Evolutionary conservation across 2,888 invertebrate species (phyloP), one percentile per base, ranked within the genome.

Genomic region (Neria commutata): DNA sequence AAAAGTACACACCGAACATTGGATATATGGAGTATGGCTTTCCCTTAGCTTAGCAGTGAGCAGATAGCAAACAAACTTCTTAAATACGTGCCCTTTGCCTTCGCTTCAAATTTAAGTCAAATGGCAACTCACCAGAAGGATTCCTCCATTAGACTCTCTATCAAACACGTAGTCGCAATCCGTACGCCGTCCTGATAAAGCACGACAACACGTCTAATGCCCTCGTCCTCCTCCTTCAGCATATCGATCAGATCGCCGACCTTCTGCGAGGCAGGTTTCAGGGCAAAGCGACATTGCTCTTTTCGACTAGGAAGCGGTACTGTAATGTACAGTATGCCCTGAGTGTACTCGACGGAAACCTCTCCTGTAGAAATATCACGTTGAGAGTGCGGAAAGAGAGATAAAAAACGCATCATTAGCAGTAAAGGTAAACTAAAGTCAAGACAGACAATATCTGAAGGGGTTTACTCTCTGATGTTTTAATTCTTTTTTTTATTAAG

Each of bases 281-380:
- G 85, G 19, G 94, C 94, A 84, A 98, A 97, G 71, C 93, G 90
- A 83, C 96, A 97, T 73, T 87, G 85, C 81, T 97, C 95, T 68
- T 89, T 88, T 65, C 96, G 88, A 66, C 96, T 96, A 64, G 97
- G 97, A 81, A 98, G 86, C 68, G 96, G 96, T 70, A 97, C 89
- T 56, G 92, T 92, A 79, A 98, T 88, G 83, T 93, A 92, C 19
- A 97, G 96, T 82, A 97, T 85, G 21, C 98, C 97, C 69, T 92
- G 88, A 67, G 90, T 87, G 82, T 94, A 95, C 72, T 89, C 88
- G 76, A 95, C 88, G 64, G 85, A 86, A 70, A 94, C 91, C 74
- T 90, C 92, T 87, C 86, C 52, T 86, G 83, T 5, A 51, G 56
- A 16, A 25, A n/a, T 16, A 6, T 40, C 2, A n/a, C n/a, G 16